phyloP scores from a whole-genome alignment of 1,140 invertebrate species.

The Palaemon carinicauda region DNA sequence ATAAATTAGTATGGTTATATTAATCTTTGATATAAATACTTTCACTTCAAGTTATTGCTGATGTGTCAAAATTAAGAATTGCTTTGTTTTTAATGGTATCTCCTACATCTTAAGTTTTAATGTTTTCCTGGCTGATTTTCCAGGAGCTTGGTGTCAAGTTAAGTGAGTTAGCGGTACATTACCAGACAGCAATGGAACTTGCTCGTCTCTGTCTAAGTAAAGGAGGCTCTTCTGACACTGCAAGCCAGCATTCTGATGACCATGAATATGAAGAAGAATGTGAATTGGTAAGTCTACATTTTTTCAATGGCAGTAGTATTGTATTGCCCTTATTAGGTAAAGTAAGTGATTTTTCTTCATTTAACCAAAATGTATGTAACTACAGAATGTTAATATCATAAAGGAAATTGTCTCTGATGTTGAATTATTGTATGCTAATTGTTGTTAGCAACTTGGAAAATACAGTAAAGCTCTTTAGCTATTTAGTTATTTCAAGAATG shows the following conservation, averaged over 20 bases:
- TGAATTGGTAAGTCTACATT: constrained; percentile 16
- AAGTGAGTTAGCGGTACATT: constrained; percentile 18
- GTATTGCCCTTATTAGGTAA: no score
- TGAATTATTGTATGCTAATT: no score
- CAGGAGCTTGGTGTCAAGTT: constrained; percentile 37
- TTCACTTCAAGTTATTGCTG: not conserved
- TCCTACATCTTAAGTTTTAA: no score
- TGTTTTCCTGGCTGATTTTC: not conserved
- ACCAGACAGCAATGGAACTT: constrained; percentile 35
- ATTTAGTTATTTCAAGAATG: no score
- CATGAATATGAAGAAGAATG: constrained; percentile 33
- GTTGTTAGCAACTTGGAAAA: no score
- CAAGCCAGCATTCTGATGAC: constrained; percentile 36
- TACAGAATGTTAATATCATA: no score
- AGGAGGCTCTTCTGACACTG: not conserved
- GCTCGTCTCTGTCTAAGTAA: constrained; percentile 24
- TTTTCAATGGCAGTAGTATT: not conserved
- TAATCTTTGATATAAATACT: no score
- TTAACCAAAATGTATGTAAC: no score
- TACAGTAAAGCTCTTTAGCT: no score
- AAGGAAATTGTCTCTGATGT: no score
- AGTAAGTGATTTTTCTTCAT: no score
- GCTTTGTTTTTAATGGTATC: not conserved
- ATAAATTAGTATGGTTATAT: no score
- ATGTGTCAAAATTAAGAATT: not conserved